Percentiles rank a stretch among this genome's conserved stretches.
Conservation (phyloP, 1,140 invertebrate species). For the Apis dorsata region DNA sequence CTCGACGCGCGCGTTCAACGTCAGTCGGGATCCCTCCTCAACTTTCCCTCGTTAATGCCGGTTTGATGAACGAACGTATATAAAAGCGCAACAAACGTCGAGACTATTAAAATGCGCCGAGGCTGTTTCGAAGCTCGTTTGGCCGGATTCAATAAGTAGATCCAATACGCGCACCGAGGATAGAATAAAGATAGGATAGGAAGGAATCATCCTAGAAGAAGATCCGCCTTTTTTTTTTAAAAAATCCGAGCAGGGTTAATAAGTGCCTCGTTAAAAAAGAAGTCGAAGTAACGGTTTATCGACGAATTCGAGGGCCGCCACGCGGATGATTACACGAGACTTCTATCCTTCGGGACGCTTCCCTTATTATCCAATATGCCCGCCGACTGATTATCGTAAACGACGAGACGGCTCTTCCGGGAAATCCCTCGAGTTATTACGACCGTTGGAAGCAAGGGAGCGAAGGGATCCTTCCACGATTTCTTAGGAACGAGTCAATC, state of each 20-base stretch:
- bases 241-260: conserved; percentile 2
- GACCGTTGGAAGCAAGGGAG: conserved; percentile 6
- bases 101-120: neutral
- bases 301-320: neutral
- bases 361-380: neutral
- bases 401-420: conserved; percentile 41
- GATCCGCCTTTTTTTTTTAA: neutral
- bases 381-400: conserved; percentile 60
- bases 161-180: too few relatives aligned
- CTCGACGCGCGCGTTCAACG: neutral
- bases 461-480: conserved; percentile 17
- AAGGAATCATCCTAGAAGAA: neutral
- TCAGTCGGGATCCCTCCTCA: neutral
- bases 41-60: conserved; percentile 58
- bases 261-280: conserved; percentile 20
- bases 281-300: conserved; percentile 22
- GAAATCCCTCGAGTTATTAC: conserved; percentile 64
- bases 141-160: neutral
- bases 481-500: conserved; percentile 56
- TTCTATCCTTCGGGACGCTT: neutral
- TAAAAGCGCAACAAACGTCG: conserved; percentile 46
- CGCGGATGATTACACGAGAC: conserved; percentile 1
- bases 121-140: neutral
- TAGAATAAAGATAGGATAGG: too few relatives aligned
- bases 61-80: conserved; percentile 45